phyloP scores from a whole-genome alignment of 2,797 vertebrate genomes.

The Orestias chungarensis region DNA sequence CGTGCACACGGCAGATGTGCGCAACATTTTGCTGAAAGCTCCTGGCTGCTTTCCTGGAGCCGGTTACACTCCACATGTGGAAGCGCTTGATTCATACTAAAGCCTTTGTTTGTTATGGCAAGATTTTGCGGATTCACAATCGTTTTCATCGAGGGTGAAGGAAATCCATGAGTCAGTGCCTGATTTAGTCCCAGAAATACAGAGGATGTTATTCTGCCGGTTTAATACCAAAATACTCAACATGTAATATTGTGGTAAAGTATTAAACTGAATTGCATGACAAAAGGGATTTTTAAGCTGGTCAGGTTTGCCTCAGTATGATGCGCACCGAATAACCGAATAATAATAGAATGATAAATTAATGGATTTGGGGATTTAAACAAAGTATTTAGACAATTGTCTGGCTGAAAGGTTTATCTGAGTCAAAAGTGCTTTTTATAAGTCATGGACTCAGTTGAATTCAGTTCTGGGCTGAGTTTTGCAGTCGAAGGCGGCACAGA shows the following conservation, averaged over 20 bases:
- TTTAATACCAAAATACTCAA: slow-evolving; percentile 14
- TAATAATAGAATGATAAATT: slow-evolving; percentile 7
- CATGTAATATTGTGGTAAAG: background rate
- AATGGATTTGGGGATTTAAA: background rate
- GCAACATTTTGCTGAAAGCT: slow-evolving; percentile 22
- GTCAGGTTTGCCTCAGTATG: background rate
- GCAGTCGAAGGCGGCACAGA: no score
- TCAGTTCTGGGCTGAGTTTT: background rate
- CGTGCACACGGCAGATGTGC: slow-evolving; percentile 29
- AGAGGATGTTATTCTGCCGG: slow-evolving; percentile 10
- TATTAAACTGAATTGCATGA: slow-evolving; percentile 11
- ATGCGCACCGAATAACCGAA: background rate
- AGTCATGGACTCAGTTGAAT: background rate
- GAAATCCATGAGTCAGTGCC: slow-evolving; percentile 35
- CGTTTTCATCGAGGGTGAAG: slow-evolving; percentile 39
- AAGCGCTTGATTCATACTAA: slow-evolving; percentile 21
- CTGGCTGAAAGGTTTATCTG: background rate
- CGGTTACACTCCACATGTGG: slow-evolving; percentile 25
- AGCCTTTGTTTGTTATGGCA: slow-evolving; percentile 8
- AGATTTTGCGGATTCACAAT: no score
- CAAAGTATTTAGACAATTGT: background rate
- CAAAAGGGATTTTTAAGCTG: slow-evolving; percentile 23
- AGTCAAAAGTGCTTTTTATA: background rate
- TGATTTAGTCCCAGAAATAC: background rate
- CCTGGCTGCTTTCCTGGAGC: slow-evolving; percentile 6